Evolutionary conservation across 30 jellyfish, hydroid and myxozoan species (phyloP), one percentile per base, ranked within the genome.

Genomic region (Cassiopea andromeda): DNA sequence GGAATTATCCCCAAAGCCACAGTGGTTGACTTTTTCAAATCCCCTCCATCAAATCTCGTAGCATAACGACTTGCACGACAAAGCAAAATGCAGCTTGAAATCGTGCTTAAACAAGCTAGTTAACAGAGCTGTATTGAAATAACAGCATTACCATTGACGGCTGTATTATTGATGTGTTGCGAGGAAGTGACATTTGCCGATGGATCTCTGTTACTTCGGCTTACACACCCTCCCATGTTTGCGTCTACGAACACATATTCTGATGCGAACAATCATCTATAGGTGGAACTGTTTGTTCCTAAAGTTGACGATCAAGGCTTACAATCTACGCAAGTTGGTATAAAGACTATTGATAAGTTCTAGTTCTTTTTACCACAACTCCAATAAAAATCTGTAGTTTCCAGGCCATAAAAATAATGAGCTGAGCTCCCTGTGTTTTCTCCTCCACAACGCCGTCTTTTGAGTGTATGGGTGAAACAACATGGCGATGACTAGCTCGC

Each of bases 221-320:
- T 92, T 15, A 92, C 97, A 83, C 98, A 92, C 17, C 98, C 98
- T 74, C 98, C 98, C 98, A 92, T 92, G 49, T 19, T 27, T 70
- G 79, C 79, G 27, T 70, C 54, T 43, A 38, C 54, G 18, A 18
- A 43, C 57, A 27, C 16, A 19, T 19, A 9, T 5, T 54, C 16
- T 1, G 12, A 19, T 7, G 7, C 4, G 16, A 1, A 27, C 6
- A 70, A 7, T 16, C 1, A 70, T 16, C 79, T 54, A 70, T 70
- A 70, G 10, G 79, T 70, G 79, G 12, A 12, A 38, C 79, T 5
- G 4, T 27, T 16, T n/a, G 17, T 70, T 18, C n/a, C 54, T 12
- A 12, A 64, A 7, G 73, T 64, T 64, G 15, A 54, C 64, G 7
- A 5, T 64, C 15, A 17, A 64, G 2, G 8, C 73, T 7, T 64